Evolutionary conservation across 2,888 invertebrate species (phyloP).

Genomic region (Nymphalis polychloros): DNA sequence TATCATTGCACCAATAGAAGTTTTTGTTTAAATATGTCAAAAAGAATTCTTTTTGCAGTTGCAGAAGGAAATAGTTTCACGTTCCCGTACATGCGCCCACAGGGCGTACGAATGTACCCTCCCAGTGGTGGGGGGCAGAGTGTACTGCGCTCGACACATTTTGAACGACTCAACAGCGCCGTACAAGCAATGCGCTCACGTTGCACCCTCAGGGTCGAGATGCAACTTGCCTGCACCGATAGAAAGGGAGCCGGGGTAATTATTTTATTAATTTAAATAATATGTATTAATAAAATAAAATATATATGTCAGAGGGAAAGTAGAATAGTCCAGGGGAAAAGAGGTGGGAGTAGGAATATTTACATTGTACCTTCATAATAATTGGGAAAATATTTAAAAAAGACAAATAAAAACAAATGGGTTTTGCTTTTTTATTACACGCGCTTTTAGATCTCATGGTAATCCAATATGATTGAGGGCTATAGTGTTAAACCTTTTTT

Average conservation of each 20-base stretch:
- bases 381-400: too few relatives aligned
- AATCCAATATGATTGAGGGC: too few relatives aligned
- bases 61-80: slow-evolving; percentile 83
- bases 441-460: too few relatives aligned
- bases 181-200: slow-evolving; percentile 89
- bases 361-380: too few relatives aligned
- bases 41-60: slow-evolving; percentile 63
- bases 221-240: slow-evolving; percentile 89
- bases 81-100: slow-evolving; percentile 83
- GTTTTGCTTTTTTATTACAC: too few relatives aligned
- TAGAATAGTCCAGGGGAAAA: too few relatives aligned
- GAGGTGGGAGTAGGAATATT: too few relatives aligned
- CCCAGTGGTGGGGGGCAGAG: slow-evolving; percentile 86
- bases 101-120: slow-evolving; percentile 85
- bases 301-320: too few relatives aligned
- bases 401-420: too few relatives aligned
- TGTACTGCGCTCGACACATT: slow-evolving; percentile 91
- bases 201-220: slow-evolving; percentile 84
- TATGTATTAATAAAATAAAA: too few relatives aligned
- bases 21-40: neutral
- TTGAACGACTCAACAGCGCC: slow-evolving; percentile 91
- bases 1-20: too few relatives aligned
- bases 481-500: too few relatives aligned
- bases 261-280: neutral
- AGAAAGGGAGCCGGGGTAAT: slow-evolving; percentile 59